Evolutionary conservation across 1,140 invertebrate species (phyloP).

Genomic region (Doryteuthis pealeii): DNA sequence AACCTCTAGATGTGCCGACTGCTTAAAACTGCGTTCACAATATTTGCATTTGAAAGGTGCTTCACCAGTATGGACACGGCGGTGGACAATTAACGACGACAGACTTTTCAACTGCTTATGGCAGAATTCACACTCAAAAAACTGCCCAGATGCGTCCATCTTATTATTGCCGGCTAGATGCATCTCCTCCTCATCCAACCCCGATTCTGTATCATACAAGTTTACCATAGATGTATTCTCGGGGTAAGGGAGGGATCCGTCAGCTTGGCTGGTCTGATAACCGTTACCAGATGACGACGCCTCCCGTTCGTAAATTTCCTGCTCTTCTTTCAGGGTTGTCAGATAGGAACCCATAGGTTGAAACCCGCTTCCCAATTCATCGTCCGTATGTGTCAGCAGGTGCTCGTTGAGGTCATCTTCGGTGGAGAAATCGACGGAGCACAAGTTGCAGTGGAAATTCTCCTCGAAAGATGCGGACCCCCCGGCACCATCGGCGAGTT

Average conservation of each 20-base stretch:
- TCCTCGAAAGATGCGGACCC: neutral
- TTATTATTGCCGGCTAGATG: too few species aligned
- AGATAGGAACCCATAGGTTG: too few species aligned
- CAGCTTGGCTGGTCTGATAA: too few species aligned
- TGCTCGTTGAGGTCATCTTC: neutral
- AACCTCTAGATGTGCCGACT: conserved; percentile 24
- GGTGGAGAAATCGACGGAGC: neutral
- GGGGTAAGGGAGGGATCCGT: too few species aligned
- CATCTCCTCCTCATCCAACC: too few species aligned
- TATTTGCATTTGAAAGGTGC: conserved; percentile 70
- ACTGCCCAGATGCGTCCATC: too few species aligned
- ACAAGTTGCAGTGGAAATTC: neutral
- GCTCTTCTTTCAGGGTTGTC: too few species aligned
- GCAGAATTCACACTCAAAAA: conserved; percentile 14
- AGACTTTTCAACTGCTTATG: conserved; percentile 22
- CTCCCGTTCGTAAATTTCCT: too few species aligned
- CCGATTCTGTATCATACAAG: too few species aligned
- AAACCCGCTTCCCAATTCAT: too few species aligned
- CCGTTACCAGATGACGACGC: too few species aligned
- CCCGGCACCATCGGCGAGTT: neutral
- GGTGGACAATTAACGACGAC: neutral
- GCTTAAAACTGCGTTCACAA: conserved; percentile 18
- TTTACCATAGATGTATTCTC: too few species aligned
- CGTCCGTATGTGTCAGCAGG: neutral
- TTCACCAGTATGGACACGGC: conserved; percentile 59